Base-by-base conservation (phyloP, 2,888 invertebrate species). In the Drosophila koepferae region DNA sequence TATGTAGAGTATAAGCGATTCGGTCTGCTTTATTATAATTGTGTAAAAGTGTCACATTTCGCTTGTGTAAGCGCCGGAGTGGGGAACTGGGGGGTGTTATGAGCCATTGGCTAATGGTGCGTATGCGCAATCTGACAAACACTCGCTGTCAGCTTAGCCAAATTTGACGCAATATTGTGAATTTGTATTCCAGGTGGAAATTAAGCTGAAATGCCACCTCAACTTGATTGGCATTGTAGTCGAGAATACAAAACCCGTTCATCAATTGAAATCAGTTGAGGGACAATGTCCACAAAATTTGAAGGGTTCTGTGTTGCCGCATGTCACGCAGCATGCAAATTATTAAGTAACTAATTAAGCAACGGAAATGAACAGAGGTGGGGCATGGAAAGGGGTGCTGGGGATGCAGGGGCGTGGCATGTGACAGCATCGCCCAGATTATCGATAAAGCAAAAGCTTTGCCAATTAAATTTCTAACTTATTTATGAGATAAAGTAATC, bases 401-500 rank as follows among this genome's bases (percentile, higher is more conserved):
- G 28, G 34, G 6, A 8, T 14, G 16, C 2, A 9, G 18, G 36
- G 54, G 40, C n/a, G 16, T 23, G n/a, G 5, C n/a, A 12, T 40
- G 20, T 23, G 28, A n/a, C 18, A 48, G 3, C 3, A 31, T 18
- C 31, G 59, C 28, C 38, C 48, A 40, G 59, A 60, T 60, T 53
- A 10, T 63, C 53, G 64, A 54, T 28, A 44, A 46, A 18, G 58
- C 72, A 74, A 77, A 80, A 76, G 86, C 90, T 86, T 87, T 90
- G 85, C 80, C 82, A 83, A 85, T 90, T 89, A 87, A 85, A 81
- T 89, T 84, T 77, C 80, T 82, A 83, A 78, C 82, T 83, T 86
- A 84, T 84, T 82, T 77, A 84, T 77, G 77, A 74, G 70, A 58
- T 74, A 76, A 76, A 70, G 83, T 88, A 88, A 88, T 88, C 87